Percentiles rank a stretch among this genome's conserved stretches.
These are phyloP conservation scores for Brachionichthys hirsutus DNA, from an alignment of 2,113 vertebrate genomes.

Conservation along the genomic window DNA sequence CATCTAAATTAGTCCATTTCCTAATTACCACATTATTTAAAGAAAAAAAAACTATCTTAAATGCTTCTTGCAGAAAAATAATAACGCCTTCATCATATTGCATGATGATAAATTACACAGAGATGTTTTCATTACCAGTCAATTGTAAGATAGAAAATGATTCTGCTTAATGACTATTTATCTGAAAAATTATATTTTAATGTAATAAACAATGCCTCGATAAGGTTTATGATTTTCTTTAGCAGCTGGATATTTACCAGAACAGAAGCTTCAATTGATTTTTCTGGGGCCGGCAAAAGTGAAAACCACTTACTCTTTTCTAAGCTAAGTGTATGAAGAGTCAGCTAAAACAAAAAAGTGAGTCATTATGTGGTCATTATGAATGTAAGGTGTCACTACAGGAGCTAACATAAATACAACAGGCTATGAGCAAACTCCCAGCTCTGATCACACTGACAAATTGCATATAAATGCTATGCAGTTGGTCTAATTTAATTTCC, in stretches of 20 bases:
- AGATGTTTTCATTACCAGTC: not conserved
- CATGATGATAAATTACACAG: not conserved
- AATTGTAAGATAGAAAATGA: slow-evolving; percentile 1
- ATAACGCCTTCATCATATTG: not conserved
- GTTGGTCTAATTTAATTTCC: too few species aligned
- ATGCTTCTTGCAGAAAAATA: not conserved
- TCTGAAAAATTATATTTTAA: too few species aligned
- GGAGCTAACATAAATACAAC: too few species aligned
- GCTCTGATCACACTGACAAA: too few species aligned
- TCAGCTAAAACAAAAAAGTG: slow-evolving; percentile 11
- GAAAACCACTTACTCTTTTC: not conserved
- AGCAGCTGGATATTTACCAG: slow-evolving; percentile 22
- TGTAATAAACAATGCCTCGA: not conserved
- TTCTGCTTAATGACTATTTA: not conserved
- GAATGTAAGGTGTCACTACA: too few species aligned
- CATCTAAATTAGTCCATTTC: slow-evolving; percentile 12
- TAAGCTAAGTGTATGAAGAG: not conserved
- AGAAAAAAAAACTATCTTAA: not conserved
- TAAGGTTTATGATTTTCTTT: slow-evolving; percentile 2
- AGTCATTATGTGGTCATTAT: too few species aligned
- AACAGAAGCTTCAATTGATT: slow-evolving; percentile 31
- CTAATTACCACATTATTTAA: slow-evolving; percentile 11
- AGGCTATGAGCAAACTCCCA: too few species aligned
- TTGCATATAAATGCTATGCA: too few species aligned
- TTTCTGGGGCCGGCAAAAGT: slow-evolving; percentile 39